Base-by-base conservation (phyloP, 2,113 vertebrate genomes). In the Corythornis cristatus region DNA sequence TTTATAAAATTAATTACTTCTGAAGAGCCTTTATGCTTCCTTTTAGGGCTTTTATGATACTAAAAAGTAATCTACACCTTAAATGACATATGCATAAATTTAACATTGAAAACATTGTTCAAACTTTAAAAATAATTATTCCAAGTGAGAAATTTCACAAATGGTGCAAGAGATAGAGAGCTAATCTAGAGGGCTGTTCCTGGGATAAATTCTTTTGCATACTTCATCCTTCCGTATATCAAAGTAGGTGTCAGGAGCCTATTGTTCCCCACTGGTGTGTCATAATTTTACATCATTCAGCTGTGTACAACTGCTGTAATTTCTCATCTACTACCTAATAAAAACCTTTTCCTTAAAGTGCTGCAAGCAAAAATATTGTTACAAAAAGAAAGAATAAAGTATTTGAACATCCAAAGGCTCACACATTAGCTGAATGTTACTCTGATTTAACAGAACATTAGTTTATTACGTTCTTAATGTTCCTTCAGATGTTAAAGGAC, bases 1-100 rank as follows among this genome's bases (percentile, higher is more conserved):
- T 93, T 75, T 89, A 74, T 81, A 88, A 90, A 94, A 86, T 25
- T 73, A 93, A 51, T 90, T 45, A 48, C 48, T 77, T 76, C 60
- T 86, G 78, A 88, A 78, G 17, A 88, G 65, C 67, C 31, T 82
- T 71, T 51, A 61, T 26, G 50, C 56, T 95, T 91, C 28, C 11
- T 89, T 88, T 93, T 73, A 82, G 68, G 76, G 67, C 50, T 81
- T 64, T 90, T 76, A 50, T 40, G 8, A 35, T 88, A 17, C 48
- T 75, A 79, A 82, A 61, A 54, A 25, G 23, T 71, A 90, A 42
- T 72, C 56, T 12, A 73, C 5, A 17, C 12, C 66, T 21, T 7
- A 29, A 50, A 10, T 60, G 31, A 25, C 28, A 71, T 9, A 13
- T 62, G 46, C 53, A 37, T 68, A 83, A 81, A 90, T 74, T 77